phyloP scores from a whole-genome alignment of 2,888 invertebrate species.

The Coenonympha arcania region DNA sequence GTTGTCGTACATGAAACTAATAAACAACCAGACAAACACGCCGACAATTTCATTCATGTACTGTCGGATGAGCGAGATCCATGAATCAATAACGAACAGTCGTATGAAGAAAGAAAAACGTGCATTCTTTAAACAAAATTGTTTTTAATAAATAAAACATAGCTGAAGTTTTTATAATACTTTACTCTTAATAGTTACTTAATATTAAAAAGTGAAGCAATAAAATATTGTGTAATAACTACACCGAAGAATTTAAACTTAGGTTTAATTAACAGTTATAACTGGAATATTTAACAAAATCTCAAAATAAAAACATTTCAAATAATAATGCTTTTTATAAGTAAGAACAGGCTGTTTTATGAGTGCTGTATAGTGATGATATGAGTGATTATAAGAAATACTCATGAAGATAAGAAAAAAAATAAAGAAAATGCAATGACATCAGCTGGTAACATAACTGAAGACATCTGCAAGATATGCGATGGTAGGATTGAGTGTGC shows the following conservation, averaged over 20 bases:
- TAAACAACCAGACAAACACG: neutral
- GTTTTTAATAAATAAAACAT: neutral
- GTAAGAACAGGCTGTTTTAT: neutral
- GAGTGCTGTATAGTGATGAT: neutral
- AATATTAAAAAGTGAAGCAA: too few relatives aligned
- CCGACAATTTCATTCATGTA: neutral
- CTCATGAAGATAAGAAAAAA: conserved; percentile 11
- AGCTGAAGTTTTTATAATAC: too few relatives aligned
- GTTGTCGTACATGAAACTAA: neutral
- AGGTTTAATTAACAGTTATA: too few relatives aligned
- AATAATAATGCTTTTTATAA: neutral
- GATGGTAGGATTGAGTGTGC: conserved; percentile 66
- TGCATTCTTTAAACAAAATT: neutral
- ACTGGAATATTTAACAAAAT: too few relatives aligned
- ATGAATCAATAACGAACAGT: neutral
- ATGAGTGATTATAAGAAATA: neutral
- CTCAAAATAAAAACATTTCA: neutral
- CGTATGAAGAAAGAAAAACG: conserved; percentile 2
- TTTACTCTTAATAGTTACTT: too few relatives aligned
- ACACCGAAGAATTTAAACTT: too few relatives aligned
- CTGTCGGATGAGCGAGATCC: neutral
- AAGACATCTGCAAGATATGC: conserved; percentile 63
- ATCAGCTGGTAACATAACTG: conserved; percentile 48
- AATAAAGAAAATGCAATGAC: conserved; percentile 55
- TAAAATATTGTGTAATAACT: too few relatives aligned